Evolutionary conservation across 2,113 vertebrate species (phyloP).

Genomic region (Clinocottus analis): DNA sequence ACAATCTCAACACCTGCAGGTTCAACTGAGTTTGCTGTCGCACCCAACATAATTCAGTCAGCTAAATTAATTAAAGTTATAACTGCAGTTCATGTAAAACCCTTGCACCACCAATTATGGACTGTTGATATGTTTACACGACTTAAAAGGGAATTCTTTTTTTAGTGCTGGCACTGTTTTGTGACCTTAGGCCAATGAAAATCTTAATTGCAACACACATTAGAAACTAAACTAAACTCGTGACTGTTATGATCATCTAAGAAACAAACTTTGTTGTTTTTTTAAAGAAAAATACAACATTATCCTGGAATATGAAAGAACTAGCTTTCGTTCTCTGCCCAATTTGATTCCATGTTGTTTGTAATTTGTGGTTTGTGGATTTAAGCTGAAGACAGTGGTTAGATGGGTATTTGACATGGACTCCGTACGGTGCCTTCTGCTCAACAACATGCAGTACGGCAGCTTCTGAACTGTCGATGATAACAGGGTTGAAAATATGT

Average conservation of each 20-base stretch:
- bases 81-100: slow-evolving; percentile 14
- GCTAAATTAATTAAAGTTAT: slow-evolving; percentile 41
- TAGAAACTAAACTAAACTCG: slow-evolving; percentile 2
- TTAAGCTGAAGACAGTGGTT: slow-evolving; percentile 67
- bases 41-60: slow-evolving; percentile 45
- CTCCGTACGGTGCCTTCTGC: slow-evolving; percentile 57
- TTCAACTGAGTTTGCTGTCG: slow-evolving; percentile 48
- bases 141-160: slow-evolving; percentile 27
- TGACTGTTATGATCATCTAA: not conserved
- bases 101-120: slow-evolving; percentile 16
- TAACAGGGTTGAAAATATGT: slow-evolving; percentile 73
- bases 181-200: not conserved
- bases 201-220: not conserved
- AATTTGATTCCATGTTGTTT: slow-evolving; percentile 41
- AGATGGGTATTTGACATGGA: slow-evolving; percentile 66
- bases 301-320: not conserved
- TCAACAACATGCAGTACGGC: slow-evolving; percentile 53
- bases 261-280: not conserved
- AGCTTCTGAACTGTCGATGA: slow-evolving; percentile 56
- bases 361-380: slow-evolving; percentile 70
- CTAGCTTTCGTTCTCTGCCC: slow-evolving; percentile 18
- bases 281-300: not conserved
- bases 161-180: not conserved
- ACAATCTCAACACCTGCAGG: slow-evolving; percentile 30
- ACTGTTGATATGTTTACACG: slow-evolving; percentile 27